Evolutionary conservation across 37 sponge, comb jelly and placozoan species (phyloP).

Genomic region (Cliona cf. orientalis): DNA sequence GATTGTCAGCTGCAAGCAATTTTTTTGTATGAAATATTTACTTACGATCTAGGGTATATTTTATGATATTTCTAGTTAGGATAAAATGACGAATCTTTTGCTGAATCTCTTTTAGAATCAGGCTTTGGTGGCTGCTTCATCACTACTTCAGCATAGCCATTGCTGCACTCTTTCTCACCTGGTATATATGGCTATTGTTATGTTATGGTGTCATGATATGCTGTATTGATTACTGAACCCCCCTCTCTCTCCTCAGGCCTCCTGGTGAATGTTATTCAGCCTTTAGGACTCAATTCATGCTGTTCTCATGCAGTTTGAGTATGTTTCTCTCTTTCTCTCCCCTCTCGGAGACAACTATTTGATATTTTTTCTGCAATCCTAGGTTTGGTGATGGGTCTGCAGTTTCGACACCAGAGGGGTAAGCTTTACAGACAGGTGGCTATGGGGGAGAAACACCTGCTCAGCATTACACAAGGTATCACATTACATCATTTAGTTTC

Average conservation of each 20-base stretch:
- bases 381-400: constrained; percentile 69
- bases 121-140: constrained; percentile 77
- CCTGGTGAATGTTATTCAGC: constrained; percentile 69
- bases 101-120: constrained; percentile 43
- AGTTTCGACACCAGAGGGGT: constrained; percentile 65
- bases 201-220: background rate
- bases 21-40: background rate
- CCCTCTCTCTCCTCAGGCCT: constrained; percentile 49
- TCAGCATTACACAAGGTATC: constrained; percentile 58
- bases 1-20: background rate
- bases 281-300: constrained; percentile 67
- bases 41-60: too few relatives aligned
- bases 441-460: constrained; percentile 68
- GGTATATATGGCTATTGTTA: constrained; percentile 30
- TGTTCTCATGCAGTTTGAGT: constrained; percentile 57
- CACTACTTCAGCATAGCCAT: constrained; percentile 69
- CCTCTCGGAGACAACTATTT: background rate
- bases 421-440: constrained; percentile 67
- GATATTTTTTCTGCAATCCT: background rate
- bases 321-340: constrained; percentile 2
- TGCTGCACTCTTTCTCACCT: constrained; percentile 58
- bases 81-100: too few relatives aligned
- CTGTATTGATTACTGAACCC: background rate
- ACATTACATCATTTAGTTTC: background rate
- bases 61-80: too few relatives aligned